Conservation (phyloP, 2,888 invertebrate genomes). For the Tillus elongatus region DNA sequence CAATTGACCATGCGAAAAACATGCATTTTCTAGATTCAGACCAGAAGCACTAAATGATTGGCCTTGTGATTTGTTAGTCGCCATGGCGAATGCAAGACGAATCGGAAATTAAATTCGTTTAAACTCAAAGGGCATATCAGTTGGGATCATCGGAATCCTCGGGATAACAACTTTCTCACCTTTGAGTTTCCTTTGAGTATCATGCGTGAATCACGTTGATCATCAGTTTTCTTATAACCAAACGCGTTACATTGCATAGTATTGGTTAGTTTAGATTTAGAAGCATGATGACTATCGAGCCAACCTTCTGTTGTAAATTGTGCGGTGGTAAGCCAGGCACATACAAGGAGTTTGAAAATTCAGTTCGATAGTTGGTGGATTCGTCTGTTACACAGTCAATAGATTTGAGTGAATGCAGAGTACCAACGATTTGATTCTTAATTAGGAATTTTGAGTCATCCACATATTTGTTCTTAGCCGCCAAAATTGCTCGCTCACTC, state of each 20-base stretch:
- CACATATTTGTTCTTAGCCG: too few relatives aligned
- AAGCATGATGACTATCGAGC: constrained; percentile 12
- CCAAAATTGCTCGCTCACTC: too few relatives aligned
- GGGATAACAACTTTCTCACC: constrained; percentile 2
- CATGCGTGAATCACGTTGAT: constrained; percentile 18
- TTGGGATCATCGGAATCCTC: too few relatives aligned
- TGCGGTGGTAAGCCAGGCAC: too few relatives aligned
- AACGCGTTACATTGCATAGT: constrained; percentile 25
- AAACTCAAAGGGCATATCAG: too few relatives aligned
- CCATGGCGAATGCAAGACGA: too few relatives aligned
- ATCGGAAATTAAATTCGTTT: too few relatives aligned
- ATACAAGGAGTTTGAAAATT: too few relatives aligned
- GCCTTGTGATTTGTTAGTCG: too few relatives aligned
- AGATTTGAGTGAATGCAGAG: constrained; percentile 5
- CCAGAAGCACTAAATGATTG: constrained; percentile 4
- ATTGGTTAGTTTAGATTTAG: constrained; percentile 24
- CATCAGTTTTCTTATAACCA: constrained; percentile 18
- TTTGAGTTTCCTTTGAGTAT: constrained; percentile 15
- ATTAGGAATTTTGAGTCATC: constrained; percentile 5
- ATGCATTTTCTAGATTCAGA: too few relatives aligned
- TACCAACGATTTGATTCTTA: constrained; percentile 4
- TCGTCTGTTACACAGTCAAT: constrained; percentile 6
- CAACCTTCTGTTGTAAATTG: constrained; percentile 26
- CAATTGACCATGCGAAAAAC: constrained; percentile 5
- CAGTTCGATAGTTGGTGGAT: neutral